phyloP scores from a whole-genome alignment of 2,797 vertebrate species.

The Adrianichthys oophorus region DNA sequence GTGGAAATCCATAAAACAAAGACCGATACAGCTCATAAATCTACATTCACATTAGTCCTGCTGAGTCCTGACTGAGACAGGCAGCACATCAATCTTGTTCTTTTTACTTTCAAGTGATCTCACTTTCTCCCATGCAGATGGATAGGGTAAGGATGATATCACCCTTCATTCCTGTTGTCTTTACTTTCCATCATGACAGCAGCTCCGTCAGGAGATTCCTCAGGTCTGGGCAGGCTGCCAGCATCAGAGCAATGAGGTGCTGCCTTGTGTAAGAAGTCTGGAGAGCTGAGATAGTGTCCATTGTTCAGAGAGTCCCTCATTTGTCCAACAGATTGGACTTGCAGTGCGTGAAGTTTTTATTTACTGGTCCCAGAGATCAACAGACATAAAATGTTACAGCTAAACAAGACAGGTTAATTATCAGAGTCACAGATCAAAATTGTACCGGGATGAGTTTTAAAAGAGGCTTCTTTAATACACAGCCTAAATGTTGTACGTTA shows the following conservation, averaged over 20 bases:
- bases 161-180: slow-evolving; percentile 20
- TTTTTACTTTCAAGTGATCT: slow-evolving; percentile 39
- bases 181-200: slow-evolving; percentile 41
- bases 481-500: too few species aligned
- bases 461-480: too few species aligned
- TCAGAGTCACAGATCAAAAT: too few species aligned
- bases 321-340: slow-evolving; percentile 1
- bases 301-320: slow-evolving; percentile 25
- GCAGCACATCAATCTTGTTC: slow-evolving; percentile 49
- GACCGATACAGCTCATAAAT: slow-evolving; percentile 45
- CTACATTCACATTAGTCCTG: slow-evolving; percentile 43
- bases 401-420: too few species aligned
- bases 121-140: slow-evolving; percentile 37
- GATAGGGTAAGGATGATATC: slow-evolving; percentile 50
- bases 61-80: slow-evolving; percentile 32
- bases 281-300: slow-evolving; percentile 17
- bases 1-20: slow-evolving; percentile 28
- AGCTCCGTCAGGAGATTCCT: slow-evolving; percentile 47
- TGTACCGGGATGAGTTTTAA: too few species aligned
- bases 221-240: slow-evolving; percentile 35
- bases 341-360: neutral
- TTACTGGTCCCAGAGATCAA: neutral
- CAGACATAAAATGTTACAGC: neutral
- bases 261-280: slow-evolving; percentile 22
- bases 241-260: slow-evolving; percentile 34